Evolutionary conservation across 2,797 vertebrate species (phyloP), one percentile per base, ranked within the genome.

Genomic region (Heterohyrax brucei): DNA sequence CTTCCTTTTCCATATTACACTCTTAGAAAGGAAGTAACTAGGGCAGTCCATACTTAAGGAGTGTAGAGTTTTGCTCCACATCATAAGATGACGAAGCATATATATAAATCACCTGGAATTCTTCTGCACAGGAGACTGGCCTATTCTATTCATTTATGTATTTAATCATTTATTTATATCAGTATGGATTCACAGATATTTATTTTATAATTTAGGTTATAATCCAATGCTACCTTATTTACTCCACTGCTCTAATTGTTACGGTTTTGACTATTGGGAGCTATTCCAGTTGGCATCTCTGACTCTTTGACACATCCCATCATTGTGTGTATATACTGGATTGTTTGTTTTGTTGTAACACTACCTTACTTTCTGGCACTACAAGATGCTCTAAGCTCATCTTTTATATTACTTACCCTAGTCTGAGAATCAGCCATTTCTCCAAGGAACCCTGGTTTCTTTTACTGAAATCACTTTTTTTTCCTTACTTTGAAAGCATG

Each of bases 1-100:
- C 12, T 14, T 44, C 1, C 13, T 16, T 48, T 80, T 12, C 61
- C 8, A 2, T 3, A 1, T 0, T 10, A 0, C 33, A 6, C 0
- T 6, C 18, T 70, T 12, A 5, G 8, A 46, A 79, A 91, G 50
- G 68, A 33, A 39, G 19, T 64, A 5, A 10, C 44, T 4, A 22
- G 8, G 78, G 7, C 61, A n/a, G n/a, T 12, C 62, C 21, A 70
- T 19, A 44, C 50, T 84, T 56, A 56, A 56, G 7, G 5, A 56
- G 16, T 77, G 33, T 26, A 13, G 64, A 44, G 10, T 75, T 72
- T n/a, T 72, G 68, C 68, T 8, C 18, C 68, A 39, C 68, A 72
- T 72, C 30, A 39, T 33, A 33, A 18, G 68, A 72, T 13, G 8
- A 33, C 68, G 39, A 72, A 72, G n/a, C 7, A 72, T 18, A 14